Conservation (phyloP, 2,797 vertebrate species). For the Crypturellus tataupa region DNA sequence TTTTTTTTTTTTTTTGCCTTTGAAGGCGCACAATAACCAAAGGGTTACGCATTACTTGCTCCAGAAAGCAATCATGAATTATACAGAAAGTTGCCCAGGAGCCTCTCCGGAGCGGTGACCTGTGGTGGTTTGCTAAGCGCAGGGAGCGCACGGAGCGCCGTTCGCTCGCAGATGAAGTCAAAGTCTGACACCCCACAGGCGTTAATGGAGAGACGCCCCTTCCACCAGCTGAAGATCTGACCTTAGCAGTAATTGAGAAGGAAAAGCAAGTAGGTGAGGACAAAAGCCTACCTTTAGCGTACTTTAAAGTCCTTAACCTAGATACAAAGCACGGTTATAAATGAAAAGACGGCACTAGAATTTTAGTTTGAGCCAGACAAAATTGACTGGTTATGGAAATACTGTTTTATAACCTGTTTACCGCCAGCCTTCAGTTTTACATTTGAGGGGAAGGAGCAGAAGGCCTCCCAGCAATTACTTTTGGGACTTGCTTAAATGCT, state of each 20-base stretch:
- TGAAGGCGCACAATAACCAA: neutral
- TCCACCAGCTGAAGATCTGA: neutral
- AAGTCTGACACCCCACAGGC: neutral
- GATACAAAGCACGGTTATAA: neutral
- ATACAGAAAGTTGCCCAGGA: neutral
- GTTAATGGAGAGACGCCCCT: neutral
- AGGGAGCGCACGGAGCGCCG: neutral
- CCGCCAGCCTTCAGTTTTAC: neutral
- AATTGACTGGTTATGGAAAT: neutral
- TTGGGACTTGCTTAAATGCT: neutral
- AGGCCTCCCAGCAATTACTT: neutral
- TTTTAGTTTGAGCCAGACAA: neutral
- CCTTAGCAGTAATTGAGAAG: neutral
- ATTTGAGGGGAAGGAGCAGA: neutral
- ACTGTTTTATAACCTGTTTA: neutral
- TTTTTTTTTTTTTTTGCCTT: neutral
- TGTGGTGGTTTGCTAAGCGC: neutral
- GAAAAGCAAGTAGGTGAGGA: neutral
- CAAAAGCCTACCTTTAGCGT: neutral
- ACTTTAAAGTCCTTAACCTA: conserved; percentile 9
- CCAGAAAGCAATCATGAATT: neutral
- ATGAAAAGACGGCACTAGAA: neutral
- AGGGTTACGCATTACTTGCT: neutral
- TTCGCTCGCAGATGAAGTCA: neutral
- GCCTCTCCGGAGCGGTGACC: neutral